phyloP scores from a whole-genome alignment of 2,797 vertebrate genomes.

The Synaphobranchus kaupii region DNA sequence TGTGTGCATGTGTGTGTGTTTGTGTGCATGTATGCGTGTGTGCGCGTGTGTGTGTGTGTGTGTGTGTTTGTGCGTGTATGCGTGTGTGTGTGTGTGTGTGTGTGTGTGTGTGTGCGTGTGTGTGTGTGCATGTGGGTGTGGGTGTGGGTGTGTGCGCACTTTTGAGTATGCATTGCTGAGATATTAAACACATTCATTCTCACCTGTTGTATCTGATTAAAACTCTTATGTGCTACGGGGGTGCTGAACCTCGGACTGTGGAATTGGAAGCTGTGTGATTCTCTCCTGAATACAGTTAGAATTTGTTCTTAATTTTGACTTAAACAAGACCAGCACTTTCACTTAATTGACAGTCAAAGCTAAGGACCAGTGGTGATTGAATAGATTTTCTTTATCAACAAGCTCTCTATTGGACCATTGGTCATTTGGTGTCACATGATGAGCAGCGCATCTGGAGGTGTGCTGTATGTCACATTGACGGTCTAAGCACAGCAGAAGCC shows the following conservation, averaged over 20 bases:
- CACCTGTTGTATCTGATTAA: conserved; percentile 8
- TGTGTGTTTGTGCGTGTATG: background rate
- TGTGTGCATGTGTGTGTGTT: too few relatives aligned
- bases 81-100: background rate
- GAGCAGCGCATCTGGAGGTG: background rate
- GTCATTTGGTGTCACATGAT: background rate
- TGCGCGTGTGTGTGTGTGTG: background rate
- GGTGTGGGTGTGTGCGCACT: background rate
- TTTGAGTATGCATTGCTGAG: background rate
- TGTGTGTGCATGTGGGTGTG: background rate
- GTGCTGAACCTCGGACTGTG: background rate
- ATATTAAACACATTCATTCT: conserved; percentile 9
- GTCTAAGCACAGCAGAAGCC: background rate
- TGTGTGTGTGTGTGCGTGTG: background rate
- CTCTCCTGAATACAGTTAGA: background rate
- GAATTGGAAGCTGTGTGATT: background rate
- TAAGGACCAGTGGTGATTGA: background rate
- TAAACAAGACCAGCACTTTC: background rate
- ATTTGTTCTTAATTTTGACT: background rate
- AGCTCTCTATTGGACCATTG: background rate
- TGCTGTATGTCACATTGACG: background rate
- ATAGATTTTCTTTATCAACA: background rate
- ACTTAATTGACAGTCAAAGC: background rate
- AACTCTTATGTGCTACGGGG: background rate
- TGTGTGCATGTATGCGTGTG: too few relatives aligned